These are phyloP conservation scores for Pyrocoelia pectoralis DNA, from an alignment of 2,888 invertebrate genomes.

Conservation along the genomic window DNA sequence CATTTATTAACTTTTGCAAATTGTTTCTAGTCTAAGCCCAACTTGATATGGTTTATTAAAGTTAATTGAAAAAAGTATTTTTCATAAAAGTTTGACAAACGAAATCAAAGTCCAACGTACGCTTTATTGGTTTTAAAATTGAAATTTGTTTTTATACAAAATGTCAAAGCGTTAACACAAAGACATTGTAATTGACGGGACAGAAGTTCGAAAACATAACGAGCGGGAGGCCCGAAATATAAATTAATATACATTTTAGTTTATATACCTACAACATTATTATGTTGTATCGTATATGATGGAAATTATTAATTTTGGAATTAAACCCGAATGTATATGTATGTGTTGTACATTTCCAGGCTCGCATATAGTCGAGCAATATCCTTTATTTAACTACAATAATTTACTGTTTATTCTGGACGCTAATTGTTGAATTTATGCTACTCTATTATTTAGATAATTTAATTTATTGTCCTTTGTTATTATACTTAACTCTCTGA, in stretches of 20 bases:
- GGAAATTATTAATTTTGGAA: constrained; percentile 34
- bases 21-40: not conserved
- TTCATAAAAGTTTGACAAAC: constrained; percentile 1
- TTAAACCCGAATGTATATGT: constrained; percentile 32
- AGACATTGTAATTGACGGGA: not conserved
- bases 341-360: constrained; percentile 26
- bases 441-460: constrained; percentile 36
- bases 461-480: constrained; percentile 36
- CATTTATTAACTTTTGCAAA: not conserved
- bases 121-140: constrained; percentile 1
- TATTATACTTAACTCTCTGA: constrained; percentile 26
- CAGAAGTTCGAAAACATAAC: not conserved
- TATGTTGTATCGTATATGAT: constrained; percentile 12
- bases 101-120: not conserved
- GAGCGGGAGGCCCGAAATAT: constrained; percentile 15
- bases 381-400: constrained; percentile 37
- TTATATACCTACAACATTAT: constrained; percentile 28
- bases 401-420: constrained; percentile 39
- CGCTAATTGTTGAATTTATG: constrained; percentile 39
- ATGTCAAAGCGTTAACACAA: not conserved
- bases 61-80: constrained; percentile 1
- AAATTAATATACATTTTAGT: constrained; percentile 26
- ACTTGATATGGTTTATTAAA: constrained; percentile 1
- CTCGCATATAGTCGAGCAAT: constrained; percentile 12
- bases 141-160: not conserved